Evolutionary conservation across 2,797 vertebrate species (phyloP), one percentile per base, ranked within the genome.

Genomic region (Scleropages formosus): DNA sequence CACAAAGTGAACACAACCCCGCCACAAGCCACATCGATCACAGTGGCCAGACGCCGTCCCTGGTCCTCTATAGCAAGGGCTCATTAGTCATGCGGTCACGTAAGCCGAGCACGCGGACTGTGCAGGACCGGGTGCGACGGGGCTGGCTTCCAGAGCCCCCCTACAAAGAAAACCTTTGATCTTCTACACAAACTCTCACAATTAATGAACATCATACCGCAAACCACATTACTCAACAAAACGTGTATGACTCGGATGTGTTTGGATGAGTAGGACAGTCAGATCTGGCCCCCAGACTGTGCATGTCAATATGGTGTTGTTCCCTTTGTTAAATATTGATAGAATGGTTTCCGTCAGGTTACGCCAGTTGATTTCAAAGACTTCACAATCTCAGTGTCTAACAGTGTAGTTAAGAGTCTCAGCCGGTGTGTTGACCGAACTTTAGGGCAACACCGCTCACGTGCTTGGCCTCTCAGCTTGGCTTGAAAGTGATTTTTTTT

Each of bases 41-140:
- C 12, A 31, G 69, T 59, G 53, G n/a, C 69, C 69, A 59, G 58
- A 58, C 15, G 31, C n/a, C 15, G 20, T 61, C 16, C 49, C 18
- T 39, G 53, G 39, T 59, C 65, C 24, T 44, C 31, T 11, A 47
- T 67, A 67, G 39, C 39, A 46, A 67, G 65, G 47, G 7, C 16
- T 71, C 49, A 56, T 71, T 58, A 53, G 27, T 31, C 69, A 71
- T 71, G 4, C 61, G 59, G 59, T 61, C 59, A 61, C 20, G n/a
- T 61, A 18, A 53, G 58, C 51, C 11, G 18, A 56, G 49, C 53
- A 1, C 18, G 53, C 56, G 58, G 26, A 39, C 24, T 71, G 53
- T 20, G 71, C 69, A 58, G 53, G 26, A 71, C 51, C 71, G 24
- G 58, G 53, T 15, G 51, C 26, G 31, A 56, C 53, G 10, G 53